Evolutionary conservation across 2,113 vertebrate genomes (phyloP).

Genomic region (Pavo muticus): DNA sequence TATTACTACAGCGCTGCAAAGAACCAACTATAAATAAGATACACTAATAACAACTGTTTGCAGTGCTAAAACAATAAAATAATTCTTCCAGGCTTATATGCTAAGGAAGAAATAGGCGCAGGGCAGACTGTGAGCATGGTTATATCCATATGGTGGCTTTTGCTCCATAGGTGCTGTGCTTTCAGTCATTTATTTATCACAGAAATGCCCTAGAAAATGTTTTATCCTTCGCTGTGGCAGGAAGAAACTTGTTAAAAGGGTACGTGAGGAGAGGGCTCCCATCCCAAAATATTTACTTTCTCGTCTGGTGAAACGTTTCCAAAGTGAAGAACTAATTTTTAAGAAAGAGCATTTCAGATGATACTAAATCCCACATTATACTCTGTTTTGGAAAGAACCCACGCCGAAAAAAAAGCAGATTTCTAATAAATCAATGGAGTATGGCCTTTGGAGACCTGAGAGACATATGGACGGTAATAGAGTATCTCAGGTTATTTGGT

Average conservation of each 20-base stretch:
- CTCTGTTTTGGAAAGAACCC: slow-evolving; percentile 69
- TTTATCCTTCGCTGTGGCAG: slow-evolving; percentile 42
- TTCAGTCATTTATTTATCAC: slow-evolving; percentile 65
- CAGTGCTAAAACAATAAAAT: slow-evolving; percentile 78
- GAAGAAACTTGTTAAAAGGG: slow-evolving; percentile 70
- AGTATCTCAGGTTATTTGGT: slow-evolving; percentile 91
- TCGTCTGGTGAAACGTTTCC: slow-evolving; percentile 68
- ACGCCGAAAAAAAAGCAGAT: slow-evolving; percentile 76
- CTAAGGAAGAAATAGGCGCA: slow-evolving; percentile 68
- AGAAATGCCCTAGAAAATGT: slow-evolving; percentile 57
- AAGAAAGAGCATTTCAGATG: slow-evolving; percentile 33
- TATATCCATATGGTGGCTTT: slow-evolving; percentile 48
- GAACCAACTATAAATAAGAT: slow-evolving; percentile 81
- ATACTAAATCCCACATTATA: slow-evolving; percentile 54
- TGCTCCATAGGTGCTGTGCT: slow-evolving; percentile 41
- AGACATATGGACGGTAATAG: slow-evolving; percentile 93
- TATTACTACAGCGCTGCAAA: slow-evolving; percentile 81
- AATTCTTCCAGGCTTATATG: slow-evolving; percentile 78
- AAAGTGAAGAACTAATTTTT: slow-evolving; percentile 53
- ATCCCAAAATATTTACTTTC: slow-evolving; percentile 69
- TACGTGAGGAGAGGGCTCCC: slow-evolving; percentile 46
- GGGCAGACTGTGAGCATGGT: slow-evolving; percentile 48
- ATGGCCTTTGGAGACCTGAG: slow-evolving; percentile 83
- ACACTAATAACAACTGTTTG: slow-evolving; percentile 83
- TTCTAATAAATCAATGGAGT: slow-evolving; percentile 91